phyloP scores from a whole-genome alignment of 2,888 invertebrate genomes.

The Cetonia aurata region DNA sequence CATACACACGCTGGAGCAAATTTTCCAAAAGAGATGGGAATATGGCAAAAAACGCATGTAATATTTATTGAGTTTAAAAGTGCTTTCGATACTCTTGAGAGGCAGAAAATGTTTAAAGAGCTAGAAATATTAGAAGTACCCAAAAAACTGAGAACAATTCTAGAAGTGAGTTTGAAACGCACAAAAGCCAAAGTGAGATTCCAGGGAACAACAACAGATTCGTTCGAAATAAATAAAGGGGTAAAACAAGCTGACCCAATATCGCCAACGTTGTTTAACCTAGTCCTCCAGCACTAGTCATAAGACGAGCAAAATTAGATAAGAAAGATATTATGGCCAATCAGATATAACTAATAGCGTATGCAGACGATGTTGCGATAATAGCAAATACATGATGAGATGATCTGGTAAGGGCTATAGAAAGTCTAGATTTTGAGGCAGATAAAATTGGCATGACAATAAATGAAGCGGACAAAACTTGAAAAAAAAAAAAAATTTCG shows the following conservation, averaged over 20 bases:
- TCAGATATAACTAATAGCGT: slow-evolving; percentile 18
- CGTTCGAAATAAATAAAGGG: background rate
- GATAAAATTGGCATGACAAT: slow-evolving; percentile 22
- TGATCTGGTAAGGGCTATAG: slow-evolving; percentile 15
- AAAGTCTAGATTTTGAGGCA: background rate
- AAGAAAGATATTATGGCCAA: slow-evolving; percentile 19
- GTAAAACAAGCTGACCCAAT: slow-evolving; percentile 5
- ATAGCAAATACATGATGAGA: slow-evolving; percentile 28
- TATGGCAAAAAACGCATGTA: background rate
- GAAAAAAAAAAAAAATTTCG: slow-evolving; percentile 16
- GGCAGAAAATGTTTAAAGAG: background rate
- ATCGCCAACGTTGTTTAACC: background rate
- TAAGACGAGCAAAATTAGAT: slow-evolving; percentile 39
- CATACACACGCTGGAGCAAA: background rate
- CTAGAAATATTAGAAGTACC: slow-evolving; percentile 3
- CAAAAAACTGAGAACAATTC: background rate
- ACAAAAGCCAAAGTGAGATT: slow-evolving; percentile 8
- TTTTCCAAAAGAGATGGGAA: slow-evolving; percentile 9
- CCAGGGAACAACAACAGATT: background rate
- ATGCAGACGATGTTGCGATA: background rate
- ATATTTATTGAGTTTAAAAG: slow-evolving; percentile 27
- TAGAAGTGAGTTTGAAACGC: background rate
- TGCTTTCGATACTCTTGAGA: background rate
- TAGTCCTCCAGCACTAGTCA: background rate
- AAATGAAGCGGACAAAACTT: background rate